Evolutionary conservation across 2,888 invertebrate genomes (phyloP).

Genomic region (Tenthredo mesomela): DNA sequence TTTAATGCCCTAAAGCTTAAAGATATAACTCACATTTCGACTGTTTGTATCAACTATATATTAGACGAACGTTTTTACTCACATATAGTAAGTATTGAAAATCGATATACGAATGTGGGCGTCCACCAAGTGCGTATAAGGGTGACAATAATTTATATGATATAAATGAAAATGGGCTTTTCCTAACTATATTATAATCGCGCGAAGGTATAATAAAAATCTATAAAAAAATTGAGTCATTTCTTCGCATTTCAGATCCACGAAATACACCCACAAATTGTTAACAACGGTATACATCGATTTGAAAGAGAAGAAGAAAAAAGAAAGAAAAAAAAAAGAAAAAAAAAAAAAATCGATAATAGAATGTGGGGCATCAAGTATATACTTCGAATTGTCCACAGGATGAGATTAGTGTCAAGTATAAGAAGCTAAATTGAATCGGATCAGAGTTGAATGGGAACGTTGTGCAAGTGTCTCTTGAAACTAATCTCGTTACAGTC

Average conservation of each 20-base stretch:
- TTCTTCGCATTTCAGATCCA: neutral
- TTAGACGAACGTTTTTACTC: neutral
- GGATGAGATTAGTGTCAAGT: slow-evolving; percentile 43
- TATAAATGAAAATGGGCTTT: neutral
- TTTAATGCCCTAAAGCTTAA: slow-evolving; percentile 33
- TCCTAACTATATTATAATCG: neutral
- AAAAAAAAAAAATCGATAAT: neutral
- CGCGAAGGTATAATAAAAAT: neutral
- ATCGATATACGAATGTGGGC: slow-evolving; percentile 29
- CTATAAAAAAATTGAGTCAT: neutral
- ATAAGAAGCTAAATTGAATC: slow-evolving; percentile 41
- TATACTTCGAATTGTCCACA: slow-evolving; percentile 22
- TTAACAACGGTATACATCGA: neutral
- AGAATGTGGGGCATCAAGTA: neutral
- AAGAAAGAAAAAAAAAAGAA: too few species aligned
- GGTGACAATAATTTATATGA: slow-evolving; percentile 8
- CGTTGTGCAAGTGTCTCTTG: slow-evolving; percentile 47
- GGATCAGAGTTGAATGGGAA: slow-evolving; percentile 49
- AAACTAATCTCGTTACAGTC: slow-evolving; percentile 45
- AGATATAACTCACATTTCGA: slow-evolving; percentile 28
- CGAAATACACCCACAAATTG: neutral
- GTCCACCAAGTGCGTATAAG: neutral
- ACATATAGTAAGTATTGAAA: slow-evolving; percentile 13
- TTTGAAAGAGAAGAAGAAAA: too few species aligned
- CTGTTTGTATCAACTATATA: slow-evolving; percentile 26